Conservation (phyloP, 2,888 invertebrate genomes). For the Dromius quadrimaculatus region DNA sequence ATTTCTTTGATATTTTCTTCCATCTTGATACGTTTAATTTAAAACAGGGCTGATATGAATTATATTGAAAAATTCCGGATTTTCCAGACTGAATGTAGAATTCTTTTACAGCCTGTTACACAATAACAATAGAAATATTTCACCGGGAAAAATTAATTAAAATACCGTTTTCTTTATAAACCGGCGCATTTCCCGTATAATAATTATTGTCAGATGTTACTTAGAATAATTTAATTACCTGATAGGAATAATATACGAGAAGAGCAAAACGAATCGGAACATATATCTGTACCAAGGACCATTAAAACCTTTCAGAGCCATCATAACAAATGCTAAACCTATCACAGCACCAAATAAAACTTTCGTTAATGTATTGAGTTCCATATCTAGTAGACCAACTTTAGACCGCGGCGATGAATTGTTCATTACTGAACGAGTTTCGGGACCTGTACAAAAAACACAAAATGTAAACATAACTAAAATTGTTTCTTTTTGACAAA, state of each 20-base stretch:
- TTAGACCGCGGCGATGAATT: slow-evolving; percentile 96
- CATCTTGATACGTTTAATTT: too few relatives aligned
- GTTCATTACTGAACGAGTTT: slow-evolving; percentile 99
- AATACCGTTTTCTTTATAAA: too few relatives aligned
- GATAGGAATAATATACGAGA: slow-evolving; percentile 99
- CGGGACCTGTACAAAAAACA: slow-evolving; percentile 74
- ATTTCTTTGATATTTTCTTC: too few relatives aligned
- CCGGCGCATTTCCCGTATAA: too few relatives aligned
- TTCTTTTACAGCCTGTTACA: too few relatives aligned
- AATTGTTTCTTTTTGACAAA: neutral
- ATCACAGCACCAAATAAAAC: slow-evolving; percentile 92
- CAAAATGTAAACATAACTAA: neutral
- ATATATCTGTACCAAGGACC: slow-evolving; percentile 98
- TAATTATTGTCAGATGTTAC: too few relatives aligned
- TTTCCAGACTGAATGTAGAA: too few relatives aligned
- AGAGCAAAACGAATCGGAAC: slow-evolving; percentile 95
- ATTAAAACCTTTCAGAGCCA: slow-evolving; percentile 94
- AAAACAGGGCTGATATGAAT: too few relatives aligned
- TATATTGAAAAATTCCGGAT: too few relatives aligned
- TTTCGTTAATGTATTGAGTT: slow-evolving; percentile 97
- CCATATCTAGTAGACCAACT: slow-evolving; percentile 94
- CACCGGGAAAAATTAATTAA: too few relatives aligned
- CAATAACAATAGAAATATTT: too few relatives aligned
- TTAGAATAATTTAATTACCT: too few relatives aligned
- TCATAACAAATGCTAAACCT: slow-evolving; percentile 92